Base-by-base conservation (phyloP, 2,888 invertebrate genomes). In the Eurytoma adleriae region DNA sequence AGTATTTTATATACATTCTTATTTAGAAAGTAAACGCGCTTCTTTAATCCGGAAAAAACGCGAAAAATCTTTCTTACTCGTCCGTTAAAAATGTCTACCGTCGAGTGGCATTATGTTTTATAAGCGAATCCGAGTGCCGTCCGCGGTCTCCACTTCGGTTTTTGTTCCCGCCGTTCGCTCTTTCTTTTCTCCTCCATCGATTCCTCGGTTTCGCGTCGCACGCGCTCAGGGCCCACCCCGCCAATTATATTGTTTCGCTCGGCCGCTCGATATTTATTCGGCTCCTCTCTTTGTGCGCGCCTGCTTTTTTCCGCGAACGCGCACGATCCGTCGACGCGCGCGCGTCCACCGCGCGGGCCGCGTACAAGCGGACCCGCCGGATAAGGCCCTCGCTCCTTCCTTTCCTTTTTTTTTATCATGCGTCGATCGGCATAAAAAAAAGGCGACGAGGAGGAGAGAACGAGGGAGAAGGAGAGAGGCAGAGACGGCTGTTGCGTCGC, bases 301-400 rank as follows among this genome's bases (percentile, higher is more conserved):
- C 5, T 27, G 16, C 54, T 61, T 52, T 52, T 50, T 62, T 64
- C 18, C 54, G 56, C 48, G 56, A 20, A n/a, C 48, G 74, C 74
- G 79, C 82, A 82, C 75, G 80, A 83, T 83, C 83, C 83, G 83
- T 81, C 81, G 81, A 70, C 78, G 61, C 52, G 74, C 57, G 64
- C n/a, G 40, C 64, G 67, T 77, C 69, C 50, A 59, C 59, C 71
- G 66, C 73, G 56, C 71, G 66, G 70, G 56, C 24, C 5, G 18
- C 66, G 67, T 72, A 71, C 80, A 84, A 82, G 80, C 80, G 82
- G 79, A 78, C 74, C 79, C 75, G 82, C 50, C 76, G 70, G 79
- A 69, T 80, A 70, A 83, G 79, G 77, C 79, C 40, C 40, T 24
- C 24, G 24, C 24, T 1, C 1, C 40, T 40, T 10, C 10, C 10